These are phyloP conservation scores for Macroteleia sp. DNA, from an alignment of 2,888 invertebrate genomes.

Conservation along the genomic window DNA sequence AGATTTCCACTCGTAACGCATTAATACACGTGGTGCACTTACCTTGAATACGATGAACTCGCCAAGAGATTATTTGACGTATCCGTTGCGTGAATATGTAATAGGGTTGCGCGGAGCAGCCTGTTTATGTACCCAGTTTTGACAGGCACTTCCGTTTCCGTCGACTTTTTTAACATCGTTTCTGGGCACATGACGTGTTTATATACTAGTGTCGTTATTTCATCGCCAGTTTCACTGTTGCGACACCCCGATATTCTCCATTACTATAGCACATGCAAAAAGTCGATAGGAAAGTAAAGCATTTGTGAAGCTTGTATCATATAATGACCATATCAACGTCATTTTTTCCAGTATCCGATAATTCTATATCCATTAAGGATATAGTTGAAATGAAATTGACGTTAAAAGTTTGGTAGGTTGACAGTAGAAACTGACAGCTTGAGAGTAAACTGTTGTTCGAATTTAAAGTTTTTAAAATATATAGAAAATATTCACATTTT, in stretches of 20 bases:
- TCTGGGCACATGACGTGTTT: constrained; percentile 76
- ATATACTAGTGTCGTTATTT: constrained; percentile 65
- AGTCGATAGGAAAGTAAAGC: not conserved
- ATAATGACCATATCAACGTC: too few species aligned
- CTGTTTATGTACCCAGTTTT: constrained; percentile 82
- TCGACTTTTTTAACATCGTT: constrained; percentile 74
- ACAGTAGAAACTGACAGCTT: too few species aligned
- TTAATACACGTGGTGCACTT: constrained; percentile 45
- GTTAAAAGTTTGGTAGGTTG: too few species aligned
- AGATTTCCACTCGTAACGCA: constrained; percentile 35
- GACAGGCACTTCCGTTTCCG: constrained; percentile 83
- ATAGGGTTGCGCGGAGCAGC: constrained; percentile 69
- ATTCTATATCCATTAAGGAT: too few species aligned
- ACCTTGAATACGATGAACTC: constrained; percentile 50
- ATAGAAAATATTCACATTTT: too few species aligned
- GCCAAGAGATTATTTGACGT: constrained; percentile 72
- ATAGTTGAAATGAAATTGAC: too few species aligned
- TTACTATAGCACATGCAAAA: not conserved
- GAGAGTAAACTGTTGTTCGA: too few species aligned
- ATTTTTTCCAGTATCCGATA: too few species aligned
- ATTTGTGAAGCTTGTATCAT: not conserved
- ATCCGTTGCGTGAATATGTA: constrained; percentile 81
- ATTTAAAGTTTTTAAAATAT: too few species aligned
- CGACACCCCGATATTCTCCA: constrained; percentile 7
- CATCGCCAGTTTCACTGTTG: constrained; percentile 27